These are phyloP conservation scores for Hemicentrotus pulcherrimus DNA, from an alignment of 35 echinoderm and acorn worm genomes.

Conservation along the genomic window DNA sequence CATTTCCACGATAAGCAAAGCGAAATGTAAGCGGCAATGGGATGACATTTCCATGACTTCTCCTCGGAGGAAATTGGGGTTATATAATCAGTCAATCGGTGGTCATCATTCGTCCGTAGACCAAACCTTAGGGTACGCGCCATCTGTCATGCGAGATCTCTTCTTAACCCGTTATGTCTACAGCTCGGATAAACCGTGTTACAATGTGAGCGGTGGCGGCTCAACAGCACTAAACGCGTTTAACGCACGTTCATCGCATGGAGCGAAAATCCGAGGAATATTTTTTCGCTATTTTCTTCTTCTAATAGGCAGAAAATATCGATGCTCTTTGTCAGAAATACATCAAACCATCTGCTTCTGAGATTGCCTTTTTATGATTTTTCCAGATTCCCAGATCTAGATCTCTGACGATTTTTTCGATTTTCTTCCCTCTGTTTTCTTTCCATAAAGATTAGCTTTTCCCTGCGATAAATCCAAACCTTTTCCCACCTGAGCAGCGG, in stretches of 20 bases:
- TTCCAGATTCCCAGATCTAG: background rate
- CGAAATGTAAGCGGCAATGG: background rate
- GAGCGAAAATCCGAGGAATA: background rate
- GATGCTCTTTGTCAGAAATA: background rate
- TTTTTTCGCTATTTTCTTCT: background rate
- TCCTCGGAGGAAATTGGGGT: background rate
- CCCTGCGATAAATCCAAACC: background rate
- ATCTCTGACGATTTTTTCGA: background rate
- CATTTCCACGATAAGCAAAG: background rate
- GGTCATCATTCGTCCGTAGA: background rate
- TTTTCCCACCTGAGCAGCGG: background rate
- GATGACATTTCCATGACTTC: background rate
- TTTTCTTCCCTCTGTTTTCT: background rate
- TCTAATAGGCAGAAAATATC: background rate
- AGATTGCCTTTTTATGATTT: background rate
- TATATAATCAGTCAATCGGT: background rate
- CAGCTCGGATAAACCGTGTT: background rate
- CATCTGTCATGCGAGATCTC: background rate
- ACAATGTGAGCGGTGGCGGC: background rate
- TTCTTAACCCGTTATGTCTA: background rate
- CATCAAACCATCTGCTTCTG: constrained; percentile 2
- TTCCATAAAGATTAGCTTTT: background rate
- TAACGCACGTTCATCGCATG: background rate
- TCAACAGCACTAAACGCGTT: background rate
- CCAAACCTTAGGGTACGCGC: background rate